Conservation (phyloP, 1,140 invertebrate genomes). For the Nixonia krombeini region DNA sequence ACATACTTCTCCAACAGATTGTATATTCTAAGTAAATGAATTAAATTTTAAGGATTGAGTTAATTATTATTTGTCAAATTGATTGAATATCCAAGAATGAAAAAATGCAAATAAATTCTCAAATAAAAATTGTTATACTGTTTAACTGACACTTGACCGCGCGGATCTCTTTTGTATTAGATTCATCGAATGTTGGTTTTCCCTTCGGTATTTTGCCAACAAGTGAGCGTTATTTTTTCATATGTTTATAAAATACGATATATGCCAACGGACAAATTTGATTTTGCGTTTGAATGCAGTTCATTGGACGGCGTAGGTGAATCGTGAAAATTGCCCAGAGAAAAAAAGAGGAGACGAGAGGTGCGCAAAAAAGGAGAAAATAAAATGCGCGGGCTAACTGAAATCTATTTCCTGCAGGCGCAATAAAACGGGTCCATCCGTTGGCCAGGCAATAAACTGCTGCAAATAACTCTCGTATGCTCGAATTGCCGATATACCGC, state of each 20-base stretch:
- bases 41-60: too few species aligned
- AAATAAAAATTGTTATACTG: too few species aligned
- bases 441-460: slow-evolving; percentile 55
- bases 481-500: slow-evolving; percentile 49
- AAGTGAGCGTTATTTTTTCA: not conserved
- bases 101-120: too few species aligned
- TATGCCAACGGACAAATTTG: slow-evolving; percentile 9
- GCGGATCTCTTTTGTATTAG: not conserved
- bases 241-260: slow-evolving; percentile 7
- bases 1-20: too few species aligned
- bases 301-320: slow-evolving; percentile 18
- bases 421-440: slow-evolving; percentile 52
- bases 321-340: slow-evolving; percentile 31
- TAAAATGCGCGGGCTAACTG: slow-evolving; percentile 47
- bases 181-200: too few species aligned
- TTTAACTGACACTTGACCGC: too few species aligned
- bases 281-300: slow-evolving; percentile 16
- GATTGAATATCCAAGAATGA: too few species aligned
- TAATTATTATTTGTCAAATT: too few species aligned
- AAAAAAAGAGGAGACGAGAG: slow-evolving; percentile 5
- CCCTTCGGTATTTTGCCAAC: too few species aligned
- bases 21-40: too few species aligned
- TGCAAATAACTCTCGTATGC: slow-evolving; percentile 54
- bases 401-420: slow-evolving; percentile 56
- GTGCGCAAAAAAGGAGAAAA: slow-evolving; percentile 12